Evolutionary conservation across 2,113 vertebrate species (phyloP), one percentile per base, ranked within the genome.

Genomic region (Thamnaconus septentrionalis): DNA sequence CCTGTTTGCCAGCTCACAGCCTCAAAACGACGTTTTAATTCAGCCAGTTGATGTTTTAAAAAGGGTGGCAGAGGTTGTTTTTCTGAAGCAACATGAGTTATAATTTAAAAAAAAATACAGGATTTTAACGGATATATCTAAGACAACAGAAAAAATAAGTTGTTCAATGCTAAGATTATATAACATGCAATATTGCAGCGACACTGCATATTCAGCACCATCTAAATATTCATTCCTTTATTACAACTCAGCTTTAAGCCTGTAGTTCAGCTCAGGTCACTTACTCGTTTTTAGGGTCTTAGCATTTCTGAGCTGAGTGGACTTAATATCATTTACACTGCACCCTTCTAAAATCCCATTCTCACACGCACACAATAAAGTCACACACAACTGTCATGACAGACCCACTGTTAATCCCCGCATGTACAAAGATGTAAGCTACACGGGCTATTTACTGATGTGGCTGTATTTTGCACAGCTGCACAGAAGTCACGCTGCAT

Each of bases 391-490:
- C 41, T 10, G 48, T 46, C 11, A 61, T 12, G 43, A 67, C 55
- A 60, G 46, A 56, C 44, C 53, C n/a, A 18, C 56, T 43, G 18
- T 59, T 56, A 70, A 56, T 58, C 55, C 53, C 57, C 52, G 56
- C 61, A 55, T 68, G 51, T 31, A 53, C 40, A 59, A 5, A 39
- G 44, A 56, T 12, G 11, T 8, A 47, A 71, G 39, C 0, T 18
- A 45, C 40, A 53, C 3, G 47, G 50, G 47, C 56, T 60, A 67
- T 54, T 61, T 49, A 65, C 8, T 5, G 56, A 53, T n/a, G 40
- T 18, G 55, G 41, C 48, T 63, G 31, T 12, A 50, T 59, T 63
- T 48, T 31, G 18, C 18, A 45, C 5, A 45, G 1, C 56, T 42
- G 39, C 50, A n/a, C 31, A 0, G 43, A 59, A 40, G 47, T 12